Conservation (phyloP, 2,888 invertebrate species). For the Mantis religiosa region DNA sequence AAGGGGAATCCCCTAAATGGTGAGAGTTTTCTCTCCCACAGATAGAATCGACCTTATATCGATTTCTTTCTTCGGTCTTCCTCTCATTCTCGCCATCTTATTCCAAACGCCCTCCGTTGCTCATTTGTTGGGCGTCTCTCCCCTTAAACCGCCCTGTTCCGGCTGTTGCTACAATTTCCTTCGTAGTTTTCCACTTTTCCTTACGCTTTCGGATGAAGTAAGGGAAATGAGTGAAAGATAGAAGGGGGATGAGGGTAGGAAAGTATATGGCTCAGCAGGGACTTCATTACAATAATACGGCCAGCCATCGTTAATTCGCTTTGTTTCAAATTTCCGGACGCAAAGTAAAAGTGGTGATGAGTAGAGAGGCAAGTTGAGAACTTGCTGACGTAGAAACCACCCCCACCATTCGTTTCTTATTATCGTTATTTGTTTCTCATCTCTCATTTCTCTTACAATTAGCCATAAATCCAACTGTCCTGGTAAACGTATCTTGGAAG, state of each 20-base stretch:
- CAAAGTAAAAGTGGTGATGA: slow-evolving; percentile 23
- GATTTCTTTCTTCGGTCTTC: slow-evolving; percentile 8
- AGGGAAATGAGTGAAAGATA: background rate
- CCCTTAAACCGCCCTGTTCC: slow-evolving; percentile 19
- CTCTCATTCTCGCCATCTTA: background rate
- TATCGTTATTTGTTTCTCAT: background rate
- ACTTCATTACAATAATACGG: slow-evolving; percentile 29
- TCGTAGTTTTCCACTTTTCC: slow-evolving; percentile 25
- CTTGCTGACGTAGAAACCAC: slow-evolving; percentile 5
- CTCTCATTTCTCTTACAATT: background rate
- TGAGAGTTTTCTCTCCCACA: background rate
- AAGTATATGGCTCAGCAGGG: background rate
- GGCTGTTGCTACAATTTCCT: slow-evolving; percentile 21
- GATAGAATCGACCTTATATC: slow-evolving; percentile 5
- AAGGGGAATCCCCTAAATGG: background rate
- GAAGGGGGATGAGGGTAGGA: slow-evolving; percentile 1
- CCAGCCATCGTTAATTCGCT: slow-evolving; percentile 27
- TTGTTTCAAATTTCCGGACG: slow-evolving; percentile 29
- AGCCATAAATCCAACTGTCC: background rate
- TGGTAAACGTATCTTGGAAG: background rate
- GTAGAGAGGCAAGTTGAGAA: background rate
- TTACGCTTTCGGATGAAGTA: background rate
- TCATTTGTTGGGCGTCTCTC: slow-evolving; percentile 19
- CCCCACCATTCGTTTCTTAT: background rate
- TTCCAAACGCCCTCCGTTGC: slow-evolving; percentile 1